phyloP scores from a whole-genome alignment of 2,888 invertebrate genomes.

The Tryphoninae sp. region DNA sequence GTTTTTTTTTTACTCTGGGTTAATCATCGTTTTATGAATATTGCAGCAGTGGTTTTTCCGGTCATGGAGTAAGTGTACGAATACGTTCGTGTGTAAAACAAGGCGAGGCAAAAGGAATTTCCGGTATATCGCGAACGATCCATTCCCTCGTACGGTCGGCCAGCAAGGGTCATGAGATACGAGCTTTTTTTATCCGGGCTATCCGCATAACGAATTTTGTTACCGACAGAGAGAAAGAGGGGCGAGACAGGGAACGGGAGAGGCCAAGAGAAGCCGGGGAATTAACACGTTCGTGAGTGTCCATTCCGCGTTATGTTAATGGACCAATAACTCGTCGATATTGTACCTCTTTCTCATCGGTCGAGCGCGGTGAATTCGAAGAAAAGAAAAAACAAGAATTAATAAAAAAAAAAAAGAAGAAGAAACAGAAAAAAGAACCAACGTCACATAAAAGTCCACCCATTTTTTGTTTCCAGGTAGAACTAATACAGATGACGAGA shows the following conservation, averaged over 20 bases:
- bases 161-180: conserved; percentile 57
- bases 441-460: conserved; percentile 54
- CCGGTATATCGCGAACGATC: conserved; percentile 58
- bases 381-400: conserved; percentile 26
- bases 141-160: conserved; percentile 35
- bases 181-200: conserved; percentile 56
- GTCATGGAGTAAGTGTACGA: conserved; percentile 35
- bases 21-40: conserved; percentile 36
- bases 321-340: conserved; percentile 65
- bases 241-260: neutral
- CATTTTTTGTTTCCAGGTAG: conserved; percentile 46
- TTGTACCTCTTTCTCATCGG: conserved; percentile 58
- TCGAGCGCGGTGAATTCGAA: conserved; percentile 43
- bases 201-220: conserved; percentile 64
- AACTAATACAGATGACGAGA: conserved; percentile 53
- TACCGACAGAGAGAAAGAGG: conserved; percentile 40
- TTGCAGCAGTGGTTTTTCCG: conserved; percentile 51
- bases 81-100: conserved; percentile 12
- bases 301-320: conserved; percentile 66
- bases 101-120: conserved; percentile 61
- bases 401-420: neutral
- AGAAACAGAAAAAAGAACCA: conserved; percentile 43
- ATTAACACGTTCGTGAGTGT: conserved; percentile 67
- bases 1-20: conserved; percentile 23
- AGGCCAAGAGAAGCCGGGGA: conserved; percentile 61